phyloP scores from a whole-genome alignment of 2,797 vertebrate genomes.

The Okamejei kenojei region DNA sequence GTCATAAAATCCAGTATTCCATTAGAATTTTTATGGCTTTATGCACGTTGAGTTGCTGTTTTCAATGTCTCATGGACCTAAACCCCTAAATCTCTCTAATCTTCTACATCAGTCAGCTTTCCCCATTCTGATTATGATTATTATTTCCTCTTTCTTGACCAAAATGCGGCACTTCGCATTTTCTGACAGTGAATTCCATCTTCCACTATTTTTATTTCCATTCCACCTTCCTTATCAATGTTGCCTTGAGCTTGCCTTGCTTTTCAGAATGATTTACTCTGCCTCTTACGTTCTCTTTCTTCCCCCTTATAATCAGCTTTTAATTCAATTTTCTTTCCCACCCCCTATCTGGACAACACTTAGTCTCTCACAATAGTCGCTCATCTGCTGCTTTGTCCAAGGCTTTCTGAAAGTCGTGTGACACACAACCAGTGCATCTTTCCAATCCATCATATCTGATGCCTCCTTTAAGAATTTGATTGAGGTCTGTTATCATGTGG shows the following conservation, averaged over 20 bases:
- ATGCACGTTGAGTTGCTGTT: background rate
- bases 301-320: background rate
- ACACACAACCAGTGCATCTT: background rate
- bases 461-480: background rate
- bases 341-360: background rate
- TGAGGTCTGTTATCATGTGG: background rate
- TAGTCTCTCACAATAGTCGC: background rate
- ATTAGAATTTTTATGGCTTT: conserved; percentile 20
- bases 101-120: conserved; percentile 8
- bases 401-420: background rate
- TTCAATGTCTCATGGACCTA: background rate
- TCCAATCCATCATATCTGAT: background rate
- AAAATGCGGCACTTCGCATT: background rate
- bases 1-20: conserved; percentile 25
- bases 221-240: conserved; percentile 2
- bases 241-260: background rate
- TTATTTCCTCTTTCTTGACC: background rate
- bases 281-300: background rate
- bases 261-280: background rate
- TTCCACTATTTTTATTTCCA: background rate
- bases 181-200: background rate
- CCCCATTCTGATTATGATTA: background rate
- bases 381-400: background rate
- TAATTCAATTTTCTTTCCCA: background rate
- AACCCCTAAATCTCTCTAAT: conserved; percentile 19